These are phyloP conservation scores for Eidolon dupreanum DNA, from an alignment of 2,797 vertebrate species.

Conservation along the genomic window DNA sequence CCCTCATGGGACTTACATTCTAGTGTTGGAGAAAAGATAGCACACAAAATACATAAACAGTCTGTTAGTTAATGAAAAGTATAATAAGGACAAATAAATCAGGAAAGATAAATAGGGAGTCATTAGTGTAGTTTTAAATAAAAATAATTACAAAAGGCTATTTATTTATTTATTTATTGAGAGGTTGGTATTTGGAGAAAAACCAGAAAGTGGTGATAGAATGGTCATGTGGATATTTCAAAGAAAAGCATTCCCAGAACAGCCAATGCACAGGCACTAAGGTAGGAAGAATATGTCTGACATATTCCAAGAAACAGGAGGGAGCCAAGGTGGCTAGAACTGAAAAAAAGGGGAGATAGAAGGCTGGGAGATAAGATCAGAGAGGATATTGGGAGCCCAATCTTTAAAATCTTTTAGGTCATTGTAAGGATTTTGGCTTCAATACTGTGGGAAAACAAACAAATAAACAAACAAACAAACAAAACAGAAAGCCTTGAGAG, in stretches of 20 bases:
- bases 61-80: neutral
- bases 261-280: neutral
- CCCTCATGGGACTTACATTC: neutral
- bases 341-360: neutral
- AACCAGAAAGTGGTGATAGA: neutral
- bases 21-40: neutral
- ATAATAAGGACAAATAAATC: neutral
- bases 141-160: neutral
- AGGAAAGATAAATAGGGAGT: neutral
- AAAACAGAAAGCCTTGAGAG: neutral
- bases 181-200: conserved; percentile 46
- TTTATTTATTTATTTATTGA: neutral
- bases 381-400: neutral
- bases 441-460: neutral
- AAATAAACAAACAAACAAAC: neutral
- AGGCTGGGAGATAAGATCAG: neutral
- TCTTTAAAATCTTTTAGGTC: neutral
- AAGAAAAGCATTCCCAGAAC: conserved; percentile 1
- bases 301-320: neutral
- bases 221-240: conserved; percentile 5
- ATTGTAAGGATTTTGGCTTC: neutral
- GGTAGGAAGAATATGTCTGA: neutral
- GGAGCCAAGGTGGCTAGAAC: neutral
- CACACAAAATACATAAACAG: neutral
- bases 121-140: neutral